Base-by-base conservation (phyloP, 1,140 invertebrate species). In the Meloidogyne chitwoodi region DNA sequence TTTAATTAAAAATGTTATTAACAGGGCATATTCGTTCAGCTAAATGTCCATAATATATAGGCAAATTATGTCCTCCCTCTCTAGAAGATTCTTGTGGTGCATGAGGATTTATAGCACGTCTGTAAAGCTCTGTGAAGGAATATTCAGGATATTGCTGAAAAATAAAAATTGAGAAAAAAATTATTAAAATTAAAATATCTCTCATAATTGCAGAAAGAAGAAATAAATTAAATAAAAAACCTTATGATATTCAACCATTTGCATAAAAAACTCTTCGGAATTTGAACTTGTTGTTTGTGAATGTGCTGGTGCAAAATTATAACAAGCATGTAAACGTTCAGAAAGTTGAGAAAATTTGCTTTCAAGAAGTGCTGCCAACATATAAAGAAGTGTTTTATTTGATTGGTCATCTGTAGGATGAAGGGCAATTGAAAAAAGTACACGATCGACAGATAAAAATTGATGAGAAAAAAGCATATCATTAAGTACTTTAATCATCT, bases 371-470 rank as follows among this genome's bases (percentile, higher is more conserved):
- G 29, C 26, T 14, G 61, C 44, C 34, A 78, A 41, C 29, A 78
- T 27, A 26, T 29, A 78, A 27, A 83, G n/a, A 26, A 76, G 24
- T 6, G 48, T 56, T 29, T 68, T 41, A 41, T 79, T 81, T 38
- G 80, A 83, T 34, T 66, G 27, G 64, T 83, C 80, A 56, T 81
- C 80, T 41, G 78, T 83, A 8, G 80, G 80, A 48, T 81, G 80
- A 6, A 81, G 68, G 11, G 82, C 65, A 26, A 81, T 14, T 22
- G 80, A 48, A 1, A 79, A 64, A n/a, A 81, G 68, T n/a, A 81
- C 81, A 31, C 80, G 81, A 62, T 81, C 81, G 26, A 81, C 22
- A 24, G 80, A 80, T 26, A 81, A 29, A 63, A 44, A 80, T 27
- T 80, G 76, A 29, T 70, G 64, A 31, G 65, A 67, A 66, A 81